Conservation (phyloP, 1,140 invertebrate species). For the Dinoponera quadriceps region DNA sequence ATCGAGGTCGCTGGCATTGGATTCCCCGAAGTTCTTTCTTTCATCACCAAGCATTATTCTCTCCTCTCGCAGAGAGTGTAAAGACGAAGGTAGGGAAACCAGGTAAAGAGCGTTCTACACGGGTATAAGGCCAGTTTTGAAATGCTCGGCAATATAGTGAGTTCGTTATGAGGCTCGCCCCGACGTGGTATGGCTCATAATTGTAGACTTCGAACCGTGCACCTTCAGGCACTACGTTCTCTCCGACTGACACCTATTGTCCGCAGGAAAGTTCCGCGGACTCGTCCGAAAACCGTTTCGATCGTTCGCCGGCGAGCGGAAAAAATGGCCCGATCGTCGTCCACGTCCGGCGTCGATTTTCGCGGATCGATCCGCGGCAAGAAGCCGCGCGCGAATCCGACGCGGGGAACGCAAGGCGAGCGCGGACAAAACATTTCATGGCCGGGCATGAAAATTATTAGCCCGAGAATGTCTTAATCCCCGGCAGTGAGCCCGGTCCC, state of each 20-base stretch:
- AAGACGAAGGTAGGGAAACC: conserved; percentile 34
- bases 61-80: conserved; percentile 22
- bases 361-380: background rate
- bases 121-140: conserved; percentile 75
- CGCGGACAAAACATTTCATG: conserved; percentile 79
- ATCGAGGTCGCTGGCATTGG: conserved; percentile 48
- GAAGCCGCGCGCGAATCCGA: background rate
- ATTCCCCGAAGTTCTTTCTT: conserved; percentile 68
- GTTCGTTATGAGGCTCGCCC: conserved; percentile 83
- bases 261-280: conserved; percentile 72
- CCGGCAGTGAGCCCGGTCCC: conserved; percentile 59
- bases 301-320: background rate
- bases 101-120: conserved; percentile 69
- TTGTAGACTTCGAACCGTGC: conserved; percentile 81
- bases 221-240: conserved; percentile 78
- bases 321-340: background rate
- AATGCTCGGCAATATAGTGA: conserved; percentile 83
- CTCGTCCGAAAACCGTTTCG: background rate
- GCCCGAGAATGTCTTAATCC: conserved; percentile 84
- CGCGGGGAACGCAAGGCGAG: background rate
- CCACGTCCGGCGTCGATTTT: background rate
- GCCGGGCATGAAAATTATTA: conserved; percentile 82
- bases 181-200: conserved; percentile 85
- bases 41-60: conserved; percentile 70
- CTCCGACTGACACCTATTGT: conserved; percentile 81